These are phyloP conservation scores for Peromyscus melanophrys DNA, from an alignment of 2,797 vertebrate genomes.

Conservation along the genomic window DNA sequence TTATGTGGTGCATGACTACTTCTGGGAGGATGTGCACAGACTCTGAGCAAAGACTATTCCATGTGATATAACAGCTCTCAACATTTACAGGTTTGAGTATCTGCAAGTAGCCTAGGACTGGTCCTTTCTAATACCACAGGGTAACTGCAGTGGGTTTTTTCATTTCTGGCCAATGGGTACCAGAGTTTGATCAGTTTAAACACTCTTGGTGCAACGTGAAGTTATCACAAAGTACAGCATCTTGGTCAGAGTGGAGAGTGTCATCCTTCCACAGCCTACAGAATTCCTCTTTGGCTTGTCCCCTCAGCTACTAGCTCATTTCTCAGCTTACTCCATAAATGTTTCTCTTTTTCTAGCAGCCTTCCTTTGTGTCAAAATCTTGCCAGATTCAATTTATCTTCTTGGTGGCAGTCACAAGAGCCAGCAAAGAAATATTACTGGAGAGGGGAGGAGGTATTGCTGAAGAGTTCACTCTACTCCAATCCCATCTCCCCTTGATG, in stretches of 20 bases:
- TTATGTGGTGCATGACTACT: neutral
- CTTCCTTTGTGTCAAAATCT: conserved; percentile 50
- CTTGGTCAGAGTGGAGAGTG: neutral
- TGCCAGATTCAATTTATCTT: conserved; percentile 31
- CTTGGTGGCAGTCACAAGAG: neutral
- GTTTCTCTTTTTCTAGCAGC: neutral
- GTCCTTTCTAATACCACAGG: neutral
- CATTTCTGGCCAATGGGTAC: neutral
- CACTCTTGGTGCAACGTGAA: neutral
- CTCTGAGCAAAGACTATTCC: neutral
- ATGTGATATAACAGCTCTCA: neutral
- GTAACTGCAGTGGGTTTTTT: neutral
- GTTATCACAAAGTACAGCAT: neutral
- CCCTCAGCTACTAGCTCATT: neutral
- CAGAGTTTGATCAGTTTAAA: neutral
- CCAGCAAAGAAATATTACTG: conserved; percentile 6
- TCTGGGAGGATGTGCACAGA: rapidly evolving
- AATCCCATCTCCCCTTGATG: conserved; percentile 3
- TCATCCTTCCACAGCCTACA: too few relatives aligned
- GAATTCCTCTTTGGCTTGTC: neutral
- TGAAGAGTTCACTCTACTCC: neutral
- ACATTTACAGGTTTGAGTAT: neutral
- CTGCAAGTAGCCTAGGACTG: neutral
- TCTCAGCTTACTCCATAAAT: conserved; percentile 6
- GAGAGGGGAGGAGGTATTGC: neutral